phyloP scores from a whole-genome alignment of 2,888 invertebrate species.

The Myopa testacea region DNA sequence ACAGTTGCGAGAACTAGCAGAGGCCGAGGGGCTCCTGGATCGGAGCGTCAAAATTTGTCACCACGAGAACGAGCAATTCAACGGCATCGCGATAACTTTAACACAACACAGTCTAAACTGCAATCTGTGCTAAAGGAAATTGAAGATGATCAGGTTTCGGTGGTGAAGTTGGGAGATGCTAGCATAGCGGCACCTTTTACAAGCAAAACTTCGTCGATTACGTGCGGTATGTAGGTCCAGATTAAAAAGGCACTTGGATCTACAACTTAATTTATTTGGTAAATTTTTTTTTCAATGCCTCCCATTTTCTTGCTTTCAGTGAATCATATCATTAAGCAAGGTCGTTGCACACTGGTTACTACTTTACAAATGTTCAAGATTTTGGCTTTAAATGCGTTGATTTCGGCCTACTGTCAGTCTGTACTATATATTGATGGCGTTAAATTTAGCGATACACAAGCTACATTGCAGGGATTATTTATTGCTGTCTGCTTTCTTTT shows the following conservation, averaged over 20 bases:
- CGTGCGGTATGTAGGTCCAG: slow-evolving; percentile 81
- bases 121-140: slow-evolving; percentile 80
- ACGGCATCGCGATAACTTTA: slow-evolving; percentile 63
- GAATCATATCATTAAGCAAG: slow-evolving; percentile 99
- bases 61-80: slow-evolving; percentile 62
- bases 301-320: slow-evolving; percentile 72
- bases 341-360: slow-evolving; percentile 97
- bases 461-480: slow-evolving; percentile 95
- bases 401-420: slow-evolving; percentile 98
- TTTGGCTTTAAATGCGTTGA: slow-evolving; percentile 95
- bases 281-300: neutral
- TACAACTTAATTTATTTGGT: no score
- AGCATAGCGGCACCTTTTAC: slow-evolving; percentile 99
- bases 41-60: slow-evolving; percentile 57
- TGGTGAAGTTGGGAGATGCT: slow-evolving; percentile 97
- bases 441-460: slow-evolving; percentile 97
- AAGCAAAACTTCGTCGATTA: slow-evolving; percentile 94
- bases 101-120: slow-evolving; percentile 61
- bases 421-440: slow-evolving; percentile 98
- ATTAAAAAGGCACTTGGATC: neutral
- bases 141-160: slow-evolving; percentile 87
- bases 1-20: slow-evolving; percentile 43
- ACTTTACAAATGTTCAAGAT: slow-evolving; percentile 99
- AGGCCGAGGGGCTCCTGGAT: slow-evolving; percentile 39
- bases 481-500: slow-evolving; percentile 98